A percentile compares a stretch with the other conserved stretches of the same genome.
phyloP scores from a whole-genome alignment of 1,140 invertebrate genomes.

The Drosophila micromelanica region DNA sequence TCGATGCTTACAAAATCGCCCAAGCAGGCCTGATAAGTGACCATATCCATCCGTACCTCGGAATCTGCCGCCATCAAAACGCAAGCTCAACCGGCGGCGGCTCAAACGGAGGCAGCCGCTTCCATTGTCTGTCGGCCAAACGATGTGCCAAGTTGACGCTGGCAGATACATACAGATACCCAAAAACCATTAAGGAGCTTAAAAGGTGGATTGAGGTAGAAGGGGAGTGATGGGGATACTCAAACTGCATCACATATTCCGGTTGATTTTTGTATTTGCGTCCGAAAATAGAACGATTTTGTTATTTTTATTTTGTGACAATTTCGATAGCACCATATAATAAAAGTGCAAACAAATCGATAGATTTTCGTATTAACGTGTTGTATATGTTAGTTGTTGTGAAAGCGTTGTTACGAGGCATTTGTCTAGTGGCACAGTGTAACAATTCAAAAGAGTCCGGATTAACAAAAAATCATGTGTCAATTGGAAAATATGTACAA shows the following conservation, averaged over 20 bases:
- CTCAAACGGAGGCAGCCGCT: conserved; percentile 69
- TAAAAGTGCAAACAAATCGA: conserved; percentile 82
- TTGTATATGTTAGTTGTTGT: conserved; percentile 38
- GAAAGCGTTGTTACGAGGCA: conserved; percentile 36
- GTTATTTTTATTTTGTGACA: conserved; percentile 81
- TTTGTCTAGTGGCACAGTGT: conserved; percentile 61
- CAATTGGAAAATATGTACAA: not conserved
- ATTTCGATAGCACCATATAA: conserved; percentile 77
- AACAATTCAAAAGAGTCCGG: not conserved
- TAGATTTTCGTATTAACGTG: conserved; percentile 77
- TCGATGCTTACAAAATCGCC: not conserved
- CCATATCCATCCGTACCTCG: conserved; percentile 49
- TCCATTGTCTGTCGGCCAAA: conserved; percentile 73
- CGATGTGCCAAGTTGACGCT: conserved; percentile 81
- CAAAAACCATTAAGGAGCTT: conserved; percentile 73
- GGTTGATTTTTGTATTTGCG: conserved; percentile 15
- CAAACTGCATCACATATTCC: conserved; percentile 43
- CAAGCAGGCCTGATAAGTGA: conserved; percentile 23
- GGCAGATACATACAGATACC: conserved; percentile 69
- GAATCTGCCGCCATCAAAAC: conserved; percentile 79
- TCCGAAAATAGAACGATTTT: conserved; percentile 14
- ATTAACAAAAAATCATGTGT: not conserved
- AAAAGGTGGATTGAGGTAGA: conserved; percentile 14
- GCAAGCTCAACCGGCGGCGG: conserved; percentile 54
- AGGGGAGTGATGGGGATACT: not conserved